A percentile compares a stretch with the other conserved stretches of the same genome.
Conservation (phyloP, 2,888 invertebrate species). For the Amiota mariae region DNA sequence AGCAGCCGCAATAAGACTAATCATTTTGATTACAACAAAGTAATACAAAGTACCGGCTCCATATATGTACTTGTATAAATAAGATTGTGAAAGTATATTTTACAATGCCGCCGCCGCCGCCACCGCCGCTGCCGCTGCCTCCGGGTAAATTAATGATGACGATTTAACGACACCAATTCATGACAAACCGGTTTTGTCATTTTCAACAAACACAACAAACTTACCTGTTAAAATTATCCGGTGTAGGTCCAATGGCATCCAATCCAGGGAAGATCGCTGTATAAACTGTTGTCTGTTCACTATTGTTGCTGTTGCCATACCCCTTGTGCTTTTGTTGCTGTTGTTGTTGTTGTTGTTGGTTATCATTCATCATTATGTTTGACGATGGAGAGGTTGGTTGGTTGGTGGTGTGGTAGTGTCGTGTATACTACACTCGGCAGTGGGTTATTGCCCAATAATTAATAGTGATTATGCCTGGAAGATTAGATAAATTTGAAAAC, state of each 20-base stretch:
- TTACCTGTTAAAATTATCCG: constrained; percentile 49
- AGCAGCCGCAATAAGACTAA: too few species aligned
- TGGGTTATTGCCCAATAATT: constrained; percentile 25
- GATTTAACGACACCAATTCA: not conserved
- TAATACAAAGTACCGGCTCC: too few species aligned
- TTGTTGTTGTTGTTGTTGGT: too few species aligned
- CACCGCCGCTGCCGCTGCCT: not conserved
- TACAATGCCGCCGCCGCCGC: not conserved
- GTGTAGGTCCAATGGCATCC: constrained; percentile 46
- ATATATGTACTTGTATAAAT: too few species aligned
- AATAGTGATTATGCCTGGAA: not conserved
- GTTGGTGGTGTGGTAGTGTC: not conserved
- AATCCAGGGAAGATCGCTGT: constrained; percentile 56
- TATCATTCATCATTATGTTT: too few species aligned
- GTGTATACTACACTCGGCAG: too few species aligned
- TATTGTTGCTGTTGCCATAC: not conserved
- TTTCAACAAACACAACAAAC: constrained; percentile 22
- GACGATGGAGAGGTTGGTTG: not conserved
- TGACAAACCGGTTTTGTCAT: constrained; percentile 11
- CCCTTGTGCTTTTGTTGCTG: too few species aligned
- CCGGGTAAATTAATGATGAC: too few species aligned
- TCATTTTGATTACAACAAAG: too few species aligned
- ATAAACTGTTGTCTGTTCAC: constrained; percentile 48
- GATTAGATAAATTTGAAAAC: constrained; percentile 16
- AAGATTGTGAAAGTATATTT: too few species aligned